phyloP scores from a whole-genome alignment of 2,888 invertebrate genomes.

The Cloeon dipterum region DNA sequence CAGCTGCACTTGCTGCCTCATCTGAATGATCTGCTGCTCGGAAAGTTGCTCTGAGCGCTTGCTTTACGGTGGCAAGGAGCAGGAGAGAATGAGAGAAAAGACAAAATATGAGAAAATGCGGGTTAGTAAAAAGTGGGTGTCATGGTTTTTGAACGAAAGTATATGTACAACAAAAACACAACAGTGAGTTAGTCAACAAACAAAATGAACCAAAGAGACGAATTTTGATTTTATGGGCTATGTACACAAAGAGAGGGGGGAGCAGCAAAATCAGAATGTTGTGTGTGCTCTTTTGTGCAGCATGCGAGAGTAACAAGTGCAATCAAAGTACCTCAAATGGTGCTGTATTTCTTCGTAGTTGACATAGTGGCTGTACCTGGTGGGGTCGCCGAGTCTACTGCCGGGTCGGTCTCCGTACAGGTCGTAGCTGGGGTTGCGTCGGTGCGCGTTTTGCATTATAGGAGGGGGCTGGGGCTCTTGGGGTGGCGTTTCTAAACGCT shows the following conservation, averaged over 20 bases:
- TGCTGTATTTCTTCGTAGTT: constrained; percentile 71
- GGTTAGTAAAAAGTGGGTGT: background rate
- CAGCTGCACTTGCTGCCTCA: constrained; percentile 54
- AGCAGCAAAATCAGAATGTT: no score
- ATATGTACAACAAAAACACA: background rate
- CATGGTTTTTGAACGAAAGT: background rate
- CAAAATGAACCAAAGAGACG: background rate
- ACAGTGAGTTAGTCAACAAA: background rate
- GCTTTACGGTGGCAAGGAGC: constrained; percentile 14
- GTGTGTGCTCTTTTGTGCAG: background rate
- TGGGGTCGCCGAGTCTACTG: constrained; percentile 27
- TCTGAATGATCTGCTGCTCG: constrained; percentile 58
- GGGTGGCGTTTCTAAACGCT: no score
- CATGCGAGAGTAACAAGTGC: no score
- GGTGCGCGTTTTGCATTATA: no score
- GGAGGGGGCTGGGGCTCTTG: no score
- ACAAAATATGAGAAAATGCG: background rate
- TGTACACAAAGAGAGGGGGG: background rate
- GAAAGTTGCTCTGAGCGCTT: constrained; percentile 46
- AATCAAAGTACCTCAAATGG: constrained; percentile 45
- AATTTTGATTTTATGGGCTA: background rate
- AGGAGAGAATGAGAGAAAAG: constrained; percentile 3
- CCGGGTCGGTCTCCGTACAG: constrained; percentile 25
- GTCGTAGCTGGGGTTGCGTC: constrained; percentile 13
- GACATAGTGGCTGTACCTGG: constrained; percentile 45